phyloP scores from a whole-genome alignment of 2,888 invertebrate species.

The Oegoconia quadripuncta region DNA sequence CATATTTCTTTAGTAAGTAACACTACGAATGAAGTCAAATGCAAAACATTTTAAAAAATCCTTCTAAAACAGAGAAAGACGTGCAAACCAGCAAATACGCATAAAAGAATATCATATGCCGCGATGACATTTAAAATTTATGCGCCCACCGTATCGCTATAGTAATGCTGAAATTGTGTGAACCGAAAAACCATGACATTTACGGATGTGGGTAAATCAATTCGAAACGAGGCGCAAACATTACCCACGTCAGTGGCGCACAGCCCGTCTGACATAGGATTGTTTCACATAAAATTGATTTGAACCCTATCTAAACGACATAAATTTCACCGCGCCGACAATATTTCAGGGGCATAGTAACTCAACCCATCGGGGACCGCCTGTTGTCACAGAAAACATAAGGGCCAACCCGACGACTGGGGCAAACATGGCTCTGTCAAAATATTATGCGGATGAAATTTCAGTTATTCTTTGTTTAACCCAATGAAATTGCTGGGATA shows the following conservation, averaged over 20 bases:
- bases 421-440: conserved; percentile 64
- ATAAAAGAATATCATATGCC: not conserved
- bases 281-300: conserved; percentile 63
- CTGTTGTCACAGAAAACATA: conserved; percentile 64
- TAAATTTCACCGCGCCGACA: conserved; percentile 47
- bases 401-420: conserved; percentile 47
- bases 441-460: conserved; percentile 64
- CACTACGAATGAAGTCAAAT: too few species aligned
- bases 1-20: too few species aligned
- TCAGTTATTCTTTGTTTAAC: conserved; percentile 54
- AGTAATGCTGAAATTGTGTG: conserved; percentile 19
- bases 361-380: conserved; percentile 32
- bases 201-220: conserved; percentile 72
- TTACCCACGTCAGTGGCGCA: conserved; percentile 58
- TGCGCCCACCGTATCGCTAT: not conserved
- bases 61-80: too few species aligned
- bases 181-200: conserved; percentile 58
- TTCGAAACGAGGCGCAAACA: conserved; percentile 56
- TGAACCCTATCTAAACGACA: conserved; percentile 54
- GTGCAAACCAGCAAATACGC: too few species aligned
- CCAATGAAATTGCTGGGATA: conserved; percentile 29
- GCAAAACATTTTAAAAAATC: too few species aligned
- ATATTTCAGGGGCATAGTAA: conserved; percentile 46
- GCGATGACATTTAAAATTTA: conserved; percentile 9
- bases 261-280: conserved; percentile 39